Conservation (phyloP, 2,797 vertebrate species). For the Sebastes dallii region DNA sequence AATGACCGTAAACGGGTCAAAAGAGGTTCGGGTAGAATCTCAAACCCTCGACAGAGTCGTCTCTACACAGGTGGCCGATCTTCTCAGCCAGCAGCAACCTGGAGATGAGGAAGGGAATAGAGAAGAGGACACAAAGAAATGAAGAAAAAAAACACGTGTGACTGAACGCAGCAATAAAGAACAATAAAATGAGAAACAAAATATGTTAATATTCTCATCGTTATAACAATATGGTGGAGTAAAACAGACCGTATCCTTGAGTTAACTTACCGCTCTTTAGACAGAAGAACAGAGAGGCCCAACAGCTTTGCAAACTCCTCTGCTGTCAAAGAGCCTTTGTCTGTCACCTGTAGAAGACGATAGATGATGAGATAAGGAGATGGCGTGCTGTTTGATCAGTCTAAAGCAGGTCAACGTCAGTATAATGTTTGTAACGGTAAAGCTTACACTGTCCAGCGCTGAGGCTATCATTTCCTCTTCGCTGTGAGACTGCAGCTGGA, state of each 20-base stretch:
- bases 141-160: background rate
- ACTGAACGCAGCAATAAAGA: background rate
- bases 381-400: background rate
- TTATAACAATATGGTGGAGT: background rate
- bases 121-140: background rate
- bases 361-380: background rate
- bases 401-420: background rate
- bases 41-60: slow-evolving; percentile 97
- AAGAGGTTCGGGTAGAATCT: slow-evolving; percentile 97
- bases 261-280: slow-evolving; percentile 91
- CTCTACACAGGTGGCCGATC: slow-evolving; percentile 96
- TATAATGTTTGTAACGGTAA: slow-evolving; percentile 2
- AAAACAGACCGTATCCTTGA: background rate
- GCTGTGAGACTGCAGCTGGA: slow-evolving; percentile 97
- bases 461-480: slow-evolving; percentile 99
- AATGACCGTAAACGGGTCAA: slow-evolving; percentile 69
- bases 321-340: slow-evolving; percentile 94
- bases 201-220: background rate
- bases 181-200: background rate
- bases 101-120: slow-evolving; percentile 16
- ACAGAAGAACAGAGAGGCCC: slow-evolving; percentile 96
- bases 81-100: slow-evolving; percentile 97
- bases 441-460: slow-evolving; percentile 92
- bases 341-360: slow-evolving; percentile 85
- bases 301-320: slow-evolving; percentile 97